Evolutionary conservation across 2,797 vertebrate genomes (phyloP).

Genomic region (Phyllotis vaccarum): DNA sequence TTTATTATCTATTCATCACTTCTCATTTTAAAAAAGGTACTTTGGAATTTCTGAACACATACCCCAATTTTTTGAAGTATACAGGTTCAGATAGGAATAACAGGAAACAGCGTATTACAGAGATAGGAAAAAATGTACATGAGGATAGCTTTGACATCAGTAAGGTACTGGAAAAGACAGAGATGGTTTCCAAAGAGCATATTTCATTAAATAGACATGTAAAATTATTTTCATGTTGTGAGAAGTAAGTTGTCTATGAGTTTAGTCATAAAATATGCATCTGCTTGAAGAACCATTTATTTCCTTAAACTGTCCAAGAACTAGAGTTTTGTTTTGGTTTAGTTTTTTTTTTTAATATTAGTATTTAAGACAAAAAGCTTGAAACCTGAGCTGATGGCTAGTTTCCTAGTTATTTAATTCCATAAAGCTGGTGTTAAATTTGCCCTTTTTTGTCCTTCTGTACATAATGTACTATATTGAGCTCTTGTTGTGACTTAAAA

Average conservation of each 20-base stretch:
- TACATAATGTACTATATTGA: conserved; percentile 63
- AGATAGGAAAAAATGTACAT: conserved; percentile 14
- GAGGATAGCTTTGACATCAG: conserved; percentile 38
- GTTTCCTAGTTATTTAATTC: conserved; percentile 77
- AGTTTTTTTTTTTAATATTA: conserved; percentile 74
- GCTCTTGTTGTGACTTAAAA: conserved; percentile 67
- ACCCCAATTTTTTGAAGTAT: conserved; percentile 14
- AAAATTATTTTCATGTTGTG: conserved; percentile 74
- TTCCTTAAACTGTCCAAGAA: conserved; percentile 74
- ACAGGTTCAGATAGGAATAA: conserved; percentile 22
- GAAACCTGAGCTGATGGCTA: conserved; percentile 78
- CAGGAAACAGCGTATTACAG: conserved; percentile 60
- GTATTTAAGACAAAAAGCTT: conserved; percentile 83
- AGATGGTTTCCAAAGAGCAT: conserved; percentile 56
- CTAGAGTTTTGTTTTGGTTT: conserved; percentile 8
- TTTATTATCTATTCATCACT: conserved; percentile 29
- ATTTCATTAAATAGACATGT: conserved; percentile 64
- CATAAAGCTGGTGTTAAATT: conserved; percentile 74
- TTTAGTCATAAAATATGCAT: conserved; percentile 79
- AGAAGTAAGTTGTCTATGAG: conserved; percentile 61
- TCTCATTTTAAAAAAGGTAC: conserved; percentile 23
- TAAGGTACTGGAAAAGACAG: conserved; percentile 47
- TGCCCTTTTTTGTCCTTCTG: conserved; percentile 68
- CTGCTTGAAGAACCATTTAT: conserved; percentile 70
- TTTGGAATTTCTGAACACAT: conserved; percentile 34